phyloP scores from a whole-genome alignment of 2,797 vertebrate genomes.

The Rousettus madagascariensis region DNA sequence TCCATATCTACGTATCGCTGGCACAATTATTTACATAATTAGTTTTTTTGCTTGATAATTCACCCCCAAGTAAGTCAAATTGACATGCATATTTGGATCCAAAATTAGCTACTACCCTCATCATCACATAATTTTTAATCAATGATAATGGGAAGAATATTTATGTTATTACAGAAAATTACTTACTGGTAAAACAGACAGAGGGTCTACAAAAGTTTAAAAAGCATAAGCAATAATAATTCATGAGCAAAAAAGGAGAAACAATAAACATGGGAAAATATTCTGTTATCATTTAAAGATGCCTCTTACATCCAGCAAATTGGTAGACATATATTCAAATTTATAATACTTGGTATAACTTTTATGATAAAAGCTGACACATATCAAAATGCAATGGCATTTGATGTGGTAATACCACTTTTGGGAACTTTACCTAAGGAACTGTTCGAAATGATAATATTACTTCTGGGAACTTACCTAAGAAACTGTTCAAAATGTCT shows the following conservation, averaged over 20 bases:
- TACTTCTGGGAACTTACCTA: conserved; percentile 29
- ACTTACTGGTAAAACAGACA: background rate
- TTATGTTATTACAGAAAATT: background rate
- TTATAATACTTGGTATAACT: background rate
- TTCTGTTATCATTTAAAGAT: background rate
- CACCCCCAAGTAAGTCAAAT: background rate
- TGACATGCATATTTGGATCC: background rate
- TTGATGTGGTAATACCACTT: conserved; percentile 39
- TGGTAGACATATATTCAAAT: background rate
- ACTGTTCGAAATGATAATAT: conserved; percentile 37
- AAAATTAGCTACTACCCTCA: background rate
- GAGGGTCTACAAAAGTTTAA: background rate
- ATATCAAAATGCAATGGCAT: conserved; percentile 15
- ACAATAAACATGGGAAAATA: background rate
- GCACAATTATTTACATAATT: background rate
- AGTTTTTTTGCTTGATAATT: background rate
- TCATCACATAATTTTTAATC: background rate
- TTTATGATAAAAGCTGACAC: background rate
- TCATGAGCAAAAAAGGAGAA: background rate
- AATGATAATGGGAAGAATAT: background rate
- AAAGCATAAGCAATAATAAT: background rate
- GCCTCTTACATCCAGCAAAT: background rate
- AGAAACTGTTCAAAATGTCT: conserved; percentile 41
- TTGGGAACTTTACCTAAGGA: background rate
- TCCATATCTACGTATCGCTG: background rate